phyloP scores from a whole-genome alignment of 2,797 vertebrate species.

The Xenops minutus region DNA sequence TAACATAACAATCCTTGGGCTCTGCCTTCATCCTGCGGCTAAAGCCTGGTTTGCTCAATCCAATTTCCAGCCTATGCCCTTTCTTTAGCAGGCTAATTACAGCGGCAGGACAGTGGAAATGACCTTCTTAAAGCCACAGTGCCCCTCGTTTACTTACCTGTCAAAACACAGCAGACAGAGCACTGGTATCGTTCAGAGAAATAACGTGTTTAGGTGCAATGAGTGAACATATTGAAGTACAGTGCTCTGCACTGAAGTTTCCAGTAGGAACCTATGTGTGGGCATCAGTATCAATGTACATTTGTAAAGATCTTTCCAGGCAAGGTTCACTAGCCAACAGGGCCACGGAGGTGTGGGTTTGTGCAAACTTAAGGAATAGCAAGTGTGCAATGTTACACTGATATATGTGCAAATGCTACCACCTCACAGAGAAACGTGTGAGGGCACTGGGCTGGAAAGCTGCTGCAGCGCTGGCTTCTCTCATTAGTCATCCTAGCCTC shows the following conservation, averaged over 20 bases:
- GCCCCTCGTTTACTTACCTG: conserved; percentile 40
- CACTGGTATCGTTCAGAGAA: not conserved
- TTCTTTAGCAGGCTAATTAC: conserved; percentile 82
- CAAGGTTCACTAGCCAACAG: not conserved
- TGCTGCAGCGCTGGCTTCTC: not conserved
- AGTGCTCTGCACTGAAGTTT: not conserved
- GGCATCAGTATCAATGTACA: not conserved
- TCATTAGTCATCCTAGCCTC: conserved; percentile 68
- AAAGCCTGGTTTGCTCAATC: conserved; percentile 80
- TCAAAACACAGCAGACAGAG: not conserved
- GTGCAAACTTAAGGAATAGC: not conserved
- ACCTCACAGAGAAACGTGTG: not conserved
- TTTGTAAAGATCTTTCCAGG: not conserved
- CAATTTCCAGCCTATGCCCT: conserved; percentile 78
- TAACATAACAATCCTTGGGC: conserved; percentile 79
- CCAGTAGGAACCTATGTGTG: not conserved
- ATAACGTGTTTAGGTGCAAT: not conserved
- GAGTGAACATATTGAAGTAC: not conserved
- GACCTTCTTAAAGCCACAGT: conserved; percentile 78
- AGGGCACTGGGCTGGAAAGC: conserved; percentile 35
- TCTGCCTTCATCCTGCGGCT: conserved; percentile 74
- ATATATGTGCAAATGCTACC: not conserved
- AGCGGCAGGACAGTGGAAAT: conserved; percentile 59
- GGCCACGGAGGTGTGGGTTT: not conserved
- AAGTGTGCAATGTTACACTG: not conserved